Conservation (phyloP, 1,140 invertebrate genomes). For the Macrotrachela quadricornifera region DNA sequence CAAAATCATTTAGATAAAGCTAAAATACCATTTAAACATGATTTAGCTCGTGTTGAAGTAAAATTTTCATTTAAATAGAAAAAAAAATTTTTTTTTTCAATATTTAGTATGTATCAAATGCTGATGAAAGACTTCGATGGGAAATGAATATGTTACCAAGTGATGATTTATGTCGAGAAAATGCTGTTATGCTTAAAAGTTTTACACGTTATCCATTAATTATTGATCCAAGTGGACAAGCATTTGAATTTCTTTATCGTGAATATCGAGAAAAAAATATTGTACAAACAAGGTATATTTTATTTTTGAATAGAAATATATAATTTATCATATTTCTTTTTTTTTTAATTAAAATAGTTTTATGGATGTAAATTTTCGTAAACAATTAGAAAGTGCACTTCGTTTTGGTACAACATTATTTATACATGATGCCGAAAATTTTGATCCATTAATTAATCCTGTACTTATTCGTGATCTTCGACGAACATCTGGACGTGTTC, state of each 20-base stretch:
- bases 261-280: too few relatives aligned
- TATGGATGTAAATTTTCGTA: conserved; percentile 90
- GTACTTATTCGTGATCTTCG: conserved; percentile 85
- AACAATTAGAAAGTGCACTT: conserved; percentile 88
- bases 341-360: conserved; percentile 38
- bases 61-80: too few relatives aligned
- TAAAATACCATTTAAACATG: conserved; percentile 62
- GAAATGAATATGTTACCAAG: conserved; percentile 82
- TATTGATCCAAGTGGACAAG: conserved; percentile 63
- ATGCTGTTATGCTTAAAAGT: conserved; percentile 92
- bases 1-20: conserved; percentile 68
- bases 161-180: conserved; percentile 93
- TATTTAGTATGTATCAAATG: conserved; percentile 71
- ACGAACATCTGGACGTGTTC: conserved; percentile 77
- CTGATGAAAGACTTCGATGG: conserved; percentile 88
- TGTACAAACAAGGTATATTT: conserved; percentile 22
- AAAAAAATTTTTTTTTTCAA: too few relatives aligned
- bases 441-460: conserved; percentile 94
- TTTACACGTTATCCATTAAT: conserved; percentile 97
- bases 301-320: too few relatives aligned
- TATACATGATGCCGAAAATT: conserved; percentile 97
- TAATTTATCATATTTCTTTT: too few relatives aligned
- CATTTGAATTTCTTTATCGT: too few relatives aligned
- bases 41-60: conserved; percentile 73
- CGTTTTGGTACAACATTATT: conserved; percentile 92